A percentile compares a stretch with the other conserved stretches of the same genome.
These are phyloP conservation scores for Rhadina sibilatrix DNA, from an alignment of 2,113 vertebrate genomes.

Conservation along the genomic window DNA sequence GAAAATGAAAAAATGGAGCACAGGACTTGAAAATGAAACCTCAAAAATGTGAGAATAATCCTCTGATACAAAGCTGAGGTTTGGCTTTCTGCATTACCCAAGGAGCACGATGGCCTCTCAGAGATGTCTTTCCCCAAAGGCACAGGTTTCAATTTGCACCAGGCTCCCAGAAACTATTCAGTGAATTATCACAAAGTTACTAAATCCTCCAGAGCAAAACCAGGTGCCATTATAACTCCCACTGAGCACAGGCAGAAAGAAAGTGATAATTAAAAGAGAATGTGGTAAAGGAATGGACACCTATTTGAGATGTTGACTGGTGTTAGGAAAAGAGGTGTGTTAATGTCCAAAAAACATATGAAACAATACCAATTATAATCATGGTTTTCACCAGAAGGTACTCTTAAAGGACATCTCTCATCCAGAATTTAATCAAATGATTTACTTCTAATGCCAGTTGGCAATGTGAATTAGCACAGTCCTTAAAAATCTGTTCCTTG, in stretches of 20 bases:
- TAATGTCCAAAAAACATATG: background rate
- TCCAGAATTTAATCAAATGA: background rate
- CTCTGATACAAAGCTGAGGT: background rate
- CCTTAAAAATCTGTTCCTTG: constrained; percentile 20
- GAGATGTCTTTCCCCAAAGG: background rate
- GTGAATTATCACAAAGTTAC: constrained; percentile 12
- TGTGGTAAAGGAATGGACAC: background rate
- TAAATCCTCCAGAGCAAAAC: background rate
- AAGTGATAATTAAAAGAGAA: constrained; percentile 61
- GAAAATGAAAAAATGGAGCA: background rate
- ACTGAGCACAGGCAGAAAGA: background rate
- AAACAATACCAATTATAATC: background rate
- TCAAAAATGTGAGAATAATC: constrained; percentile 19
- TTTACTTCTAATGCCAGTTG: background rate
- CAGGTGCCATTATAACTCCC: background rate
- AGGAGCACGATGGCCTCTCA: background rate
- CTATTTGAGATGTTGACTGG: background rate
- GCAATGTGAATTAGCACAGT: constrained; percentile 3
- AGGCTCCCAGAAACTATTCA: background rate
- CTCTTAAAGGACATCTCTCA: background rate
- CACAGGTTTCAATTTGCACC: constrained; percentile 50
- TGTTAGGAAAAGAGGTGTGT: background rate
- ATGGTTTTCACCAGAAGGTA: background rate
- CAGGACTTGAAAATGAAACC: constrained; percentile 16
- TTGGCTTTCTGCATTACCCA: background rate